Evolutionary conservation across 1,140 invertebrate genomes (phyloP).

Genomic region (Saccostrea glomerata): DNA sequence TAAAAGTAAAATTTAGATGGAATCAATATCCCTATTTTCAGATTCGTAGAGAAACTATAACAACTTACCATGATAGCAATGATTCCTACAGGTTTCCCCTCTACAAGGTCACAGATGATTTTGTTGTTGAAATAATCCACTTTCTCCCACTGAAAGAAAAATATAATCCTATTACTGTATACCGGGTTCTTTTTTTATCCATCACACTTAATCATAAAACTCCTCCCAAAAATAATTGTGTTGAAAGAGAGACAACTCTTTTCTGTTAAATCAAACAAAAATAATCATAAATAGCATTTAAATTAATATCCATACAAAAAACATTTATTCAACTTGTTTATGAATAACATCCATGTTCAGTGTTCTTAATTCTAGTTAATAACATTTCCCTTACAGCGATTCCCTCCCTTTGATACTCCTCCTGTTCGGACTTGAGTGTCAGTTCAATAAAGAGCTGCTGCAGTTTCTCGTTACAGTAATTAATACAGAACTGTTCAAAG

Average conservation of each 20-base stretch:
- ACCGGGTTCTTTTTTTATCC: too few species aligned
- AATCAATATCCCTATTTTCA: not conserved
- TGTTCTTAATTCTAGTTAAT: not conserved
- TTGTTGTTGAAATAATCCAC: constrained; percentile 95
- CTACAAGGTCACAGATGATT: constrained; percentile 94
- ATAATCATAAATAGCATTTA: too few species aligned
- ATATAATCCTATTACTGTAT: not conserved
- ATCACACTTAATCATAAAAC: too few species aligned
- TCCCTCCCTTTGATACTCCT: constrained; percentile 92
- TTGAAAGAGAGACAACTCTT: too few species aligned
- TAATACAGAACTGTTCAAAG: constrained; percentile 97
- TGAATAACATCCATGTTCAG: too few species aligned
- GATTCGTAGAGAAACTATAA: not conserved
- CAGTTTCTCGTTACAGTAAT: constrained; percentile 98
- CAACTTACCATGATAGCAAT: constrained; percentile 71
- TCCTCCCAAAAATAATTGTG: too few species aligned
- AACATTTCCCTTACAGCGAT: constrained; percentile 82
- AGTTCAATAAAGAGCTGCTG: constrained; percentile 97
- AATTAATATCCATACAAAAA: too few species aligned
- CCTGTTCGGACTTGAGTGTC: constrained; percentile 93
- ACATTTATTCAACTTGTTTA: too few species aligned
- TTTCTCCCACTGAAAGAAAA: constrained; percentile 83
- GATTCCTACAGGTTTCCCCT: constrained; percentile 90
- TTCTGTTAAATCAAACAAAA: too few species aligned
- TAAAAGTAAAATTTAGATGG: too few species aligned